Conservation (phyloP, 2,797 vertebrate species). For the Sarcoramphus papa region DNA sequence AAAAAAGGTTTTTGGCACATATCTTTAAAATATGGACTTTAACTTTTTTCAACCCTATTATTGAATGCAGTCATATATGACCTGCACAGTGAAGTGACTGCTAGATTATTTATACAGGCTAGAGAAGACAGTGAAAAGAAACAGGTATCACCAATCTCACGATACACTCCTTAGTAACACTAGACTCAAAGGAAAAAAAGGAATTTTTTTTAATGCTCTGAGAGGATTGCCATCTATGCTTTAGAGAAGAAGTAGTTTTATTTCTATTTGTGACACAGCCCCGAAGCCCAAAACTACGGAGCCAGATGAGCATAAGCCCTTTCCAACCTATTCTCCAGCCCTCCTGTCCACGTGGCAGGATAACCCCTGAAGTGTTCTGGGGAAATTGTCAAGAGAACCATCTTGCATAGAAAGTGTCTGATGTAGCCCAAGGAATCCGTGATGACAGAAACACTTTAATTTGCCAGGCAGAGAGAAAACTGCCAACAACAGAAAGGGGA, state of each 20-base stretch:
- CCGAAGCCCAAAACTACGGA: rapidly evolving
- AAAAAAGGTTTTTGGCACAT: background rate
- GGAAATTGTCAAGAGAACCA: background rate
- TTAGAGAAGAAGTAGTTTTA: background rate
- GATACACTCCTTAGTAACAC: background rate
- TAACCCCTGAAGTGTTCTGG: rapidly evolving
- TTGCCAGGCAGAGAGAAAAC: background rate
- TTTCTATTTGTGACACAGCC: background rate
- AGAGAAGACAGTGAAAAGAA: background rate
- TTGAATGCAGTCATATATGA: background rate
- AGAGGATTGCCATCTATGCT: background rate
- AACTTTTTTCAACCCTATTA: background rate
- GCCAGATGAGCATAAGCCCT: background rate
- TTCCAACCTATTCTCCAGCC: background rate
- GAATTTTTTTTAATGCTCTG: background rate
- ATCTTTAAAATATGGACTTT: background rate
- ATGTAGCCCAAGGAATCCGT: background rate
- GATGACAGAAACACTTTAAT: background rate
- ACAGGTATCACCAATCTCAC: rapidly evolving
- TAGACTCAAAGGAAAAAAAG: background rate
- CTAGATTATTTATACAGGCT: background rate
- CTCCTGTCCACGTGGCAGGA: rapidly evolving
- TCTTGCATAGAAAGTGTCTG: background rate
- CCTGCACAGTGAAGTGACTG: background rate
- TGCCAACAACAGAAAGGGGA: background rate